Evolutionary conservation across 1,140 invertebrate genomes (phyloP), one percentile per base, ranked within the genome.

Genomic region (Phthorimaea operculella): DNA sequence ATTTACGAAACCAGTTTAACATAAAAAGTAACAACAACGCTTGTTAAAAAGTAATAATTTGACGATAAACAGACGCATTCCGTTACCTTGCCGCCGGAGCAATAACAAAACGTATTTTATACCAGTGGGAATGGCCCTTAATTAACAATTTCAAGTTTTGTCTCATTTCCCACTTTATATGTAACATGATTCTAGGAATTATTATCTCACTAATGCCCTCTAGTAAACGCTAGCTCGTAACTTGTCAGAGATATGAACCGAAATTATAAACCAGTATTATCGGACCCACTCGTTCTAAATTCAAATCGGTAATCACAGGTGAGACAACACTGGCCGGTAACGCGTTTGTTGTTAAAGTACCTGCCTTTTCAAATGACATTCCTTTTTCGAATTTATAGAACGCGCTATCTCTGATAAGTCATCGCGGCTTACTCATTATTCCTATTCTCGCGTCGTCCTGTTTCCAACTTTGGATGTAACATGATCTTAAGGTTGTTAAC

Each of bases 111-210:
- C 64, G 64, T 58, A 67, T 69, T 70, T 68, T 66, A 70, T 66
- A 63, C 62, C 58, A 64, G 59, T 59, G 62, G 60, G 66, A 66
- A 73, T 55, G 58, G 54, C 57, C 62, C 54, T 58, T 73, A 81
- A 79, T 78, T 77, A 79, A 64, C 62, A 70, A 71, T 70, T 73
- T 68, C 60, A 52, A 64, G 67, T 70, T 68, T 62, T 54, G 51
- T 70, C 68, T 60, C 62, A 68, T 76, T 70, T 67, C 67, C 70
- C 70, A 74, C 72, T 47, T 47, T 47, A 17, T 57, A 51, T 68
- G 74, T 75, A 72, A 74, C 67, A 59, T 70, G 64, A 74, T 81
- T 76, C 76, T 64, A 66, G 60, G 76, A 76, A 81, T 72, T 70
- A 70, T 77, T 72, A 75, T 72, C 71, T 74, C 55, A 66, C 64